phyloP scores from a whole-genome alignment of 1,140 invertebrate genomes.

The Aphaenogaster ashmeadi region DNA sequence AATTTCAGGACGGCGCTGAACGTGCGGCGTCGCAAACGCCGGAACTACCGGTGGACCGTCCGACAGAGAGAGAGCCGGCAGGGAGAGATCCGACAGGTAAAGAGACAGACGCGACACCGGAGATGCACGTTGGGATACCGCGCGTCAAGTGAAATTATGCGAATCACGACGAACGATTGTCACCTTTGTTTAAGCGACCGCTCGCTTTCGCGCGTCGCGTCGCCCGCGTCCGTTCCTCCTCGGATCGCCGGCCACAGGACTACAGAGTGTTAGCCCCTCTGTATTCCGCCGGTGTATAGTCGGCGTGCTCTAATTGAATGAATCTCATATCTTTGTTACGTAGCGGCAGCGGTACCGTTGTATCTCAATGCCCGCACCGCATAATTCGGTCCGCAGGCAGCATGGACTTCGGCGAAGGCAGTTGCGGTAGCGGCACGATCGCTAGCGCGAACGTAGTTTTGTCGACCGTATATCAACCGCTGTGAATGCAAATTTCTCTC shows the following conservation, averaged over 20 bases:
- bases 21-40: slow-evolving; percentile 18
- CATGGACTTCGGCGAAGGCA: slow-evolving; percentile 28
- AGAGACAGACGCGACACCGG: slow-evolving; percentile 23
- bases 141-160: slow-evolving; percentile 63
- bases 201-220: slow-evolving; percentile 29
- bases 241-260: slow-evolving; percentile 1
- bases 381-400: slow-evolving; percentile 35
- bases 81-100: slow-evolving; percentile 9
- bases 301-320: slow-evolving; percentile 61
- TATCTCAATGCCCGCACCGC: slow-evolving; percentile 33
- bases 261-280: slow-evolving; percentile 27
- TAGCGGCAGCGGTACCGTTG: neutral
- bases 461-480: slow-evolving; percentile 19
- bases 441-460: slow-evolving; percentile 10
- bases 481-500: slow-evolving; percentile 49
- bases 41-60: slow-evolving; percentile 18
- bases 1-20: slow-evolving; percentile 39
- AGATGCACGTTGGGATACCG: slow-evolving; percentile 43
- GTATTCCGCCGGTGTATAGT: slow-evolving; percentile 44
- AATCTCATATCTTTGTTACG: slow-evolving; percentile 66
- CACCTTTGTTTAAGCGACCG: slow-evolving; percentile 65
- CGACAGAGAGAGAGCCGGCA: neutral
- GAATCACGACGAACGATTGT: slow-evolving; percentile 68
- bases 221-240: neutral
- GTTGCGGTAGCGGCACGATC: slow-evolving; percentile 3